These are phyloP conservation scores for Prostheceraeus crozeri DNA, from an alignment of 2,888 invertebrate species.

Conservation along the genomic window DNA sequence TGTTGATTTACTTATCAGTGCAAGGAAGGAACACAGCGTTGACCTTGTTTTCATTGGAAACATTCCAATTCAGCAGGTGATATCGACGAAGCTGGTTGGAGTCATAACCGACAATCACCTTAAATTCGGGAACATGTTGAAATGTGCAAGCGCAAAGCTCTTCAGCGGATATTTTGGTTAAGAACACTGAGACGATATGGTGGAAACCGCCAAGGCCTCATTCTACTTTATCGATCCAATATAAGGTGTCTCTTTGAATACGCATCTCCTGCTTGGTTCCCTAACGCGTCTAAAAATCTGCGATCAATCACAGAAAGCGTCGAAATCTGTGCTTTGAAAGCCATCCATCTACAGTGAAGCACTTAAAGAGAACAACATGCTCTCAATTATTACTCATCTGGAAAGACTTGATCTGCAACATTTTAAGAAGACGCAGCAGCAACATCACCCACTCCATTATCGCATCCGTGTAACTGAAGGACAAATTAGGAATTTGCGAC, in stretches of 20 bases:
- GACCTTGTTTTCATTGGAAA: conserved; percentile 5
- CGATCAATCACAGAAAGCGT: background rate
- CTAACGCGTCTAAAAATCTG: conserved; percentile 2
- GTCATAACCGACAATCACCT: conserved; percentile 15
- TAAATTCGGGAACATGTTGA: conserved; percentile 7
- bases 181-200: background rate
- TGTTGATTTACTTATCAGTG: conserved; percentile 17
- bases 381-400: too few species aligned
- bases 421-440: too few species aligned
- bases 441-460: too few species aligned
- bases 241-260: conserved; percentile 6
- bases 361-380: too few species aligned
- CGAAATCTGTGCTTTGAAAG: too few species aligned
- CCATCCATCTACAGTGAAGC: too few species aligned
- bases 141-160: conserved; percentile 17
- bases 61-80: conserved; percentile 20
- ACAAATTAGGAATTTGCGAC: too few species aligned
- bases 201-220: conserved; percentile 11
- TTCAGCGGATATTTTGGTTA: conserved; percentile 21
- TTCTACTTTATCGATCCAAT: conserved; percentile 3
- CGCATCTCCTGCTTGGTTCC: conserved; percentile 8
- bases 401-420: too few species aligned
- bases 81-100: conserved; percentile 4
- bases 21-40: conserved; percentile 13
- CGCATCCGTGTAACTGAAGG: too few species aligned